Conservation (phyloP, 2,113 vertebrate genomes). For the Sapajus apella region DNA sequence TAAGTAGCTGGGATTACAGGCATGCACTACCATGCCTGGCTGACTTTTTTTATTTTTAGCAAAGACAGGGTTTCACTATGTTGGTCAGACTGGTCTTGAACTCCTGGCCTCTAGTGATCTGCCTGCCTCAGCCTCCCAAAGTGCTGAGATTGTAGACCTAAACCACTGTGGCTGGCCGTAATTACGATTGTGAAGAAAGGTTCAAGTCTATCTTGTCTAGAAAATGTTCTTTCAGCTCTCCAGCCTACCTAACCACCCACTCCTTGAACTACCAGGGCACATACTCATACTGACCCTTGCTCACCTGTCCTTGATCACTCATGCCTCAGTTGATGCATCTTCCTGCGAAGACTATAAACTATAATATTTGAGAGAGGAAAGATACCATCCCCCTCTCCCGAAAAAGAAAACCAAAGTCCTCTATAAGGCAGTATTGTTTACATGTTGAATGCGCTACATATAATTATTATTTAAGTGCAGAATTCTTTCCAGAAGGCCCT, state of each 20-base stretch:
- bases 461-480: not conserved
- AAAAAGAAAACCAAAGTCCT: fast-evolving
- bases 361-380: not conserved
- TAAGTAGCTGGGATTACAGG: too few species aligned
- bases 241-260: fast-evolving
- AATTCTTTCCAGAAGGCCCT: not conserved
- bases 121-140: too few species aligned
- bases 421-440: not conserved
- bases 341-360: not conserved
- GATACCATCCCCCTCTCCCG: not conserved
- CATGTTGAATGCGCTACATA: not conserved
- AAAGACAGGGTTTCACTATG: too few species aligned
- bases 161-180: too few species aligned
- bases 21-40: too few species aligned
- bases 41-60: too few species aligned
- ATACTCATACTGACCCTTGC: not conserved
- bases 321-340: not conserved
- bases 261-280: not conserved
- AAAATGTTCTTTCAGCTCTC: not conserved
- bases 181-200: not conserved
- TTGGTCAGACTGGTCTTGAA: too few species aligned
- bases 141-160: too few species aligned
- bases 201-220: not conserved
- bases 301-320: fast-evolving
- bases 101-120: too few species aligned